phyloP scores from a whole-genome alignment of 2,888 invertebrate species.

The Thereva unica region DNA sequence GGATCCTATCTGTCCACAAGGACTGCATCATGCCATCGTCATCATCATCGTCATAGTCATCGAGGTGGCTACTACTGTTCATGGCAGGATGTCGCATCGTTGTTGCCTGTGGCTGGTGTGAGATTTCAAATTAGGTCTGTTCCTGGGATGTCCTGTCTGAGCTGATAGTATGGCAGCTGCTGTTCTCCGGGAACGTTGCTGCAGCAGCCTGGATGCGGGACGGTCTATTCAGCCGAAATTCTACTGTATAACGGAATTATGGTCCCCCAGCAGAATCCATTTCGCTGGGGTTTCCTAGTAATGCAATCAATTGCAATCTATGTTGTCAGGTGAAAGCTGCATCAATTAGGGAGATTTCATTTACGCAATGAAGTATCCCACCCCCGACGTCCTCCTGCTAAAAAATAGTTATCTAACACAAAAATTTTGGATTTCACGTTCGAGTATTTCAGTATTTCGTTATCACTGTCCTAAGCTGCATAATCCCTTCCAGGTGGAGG shows the following conservation, averaged over 20 bases:
- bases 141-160: not conserved
- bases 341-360: conserved; percentile 29
- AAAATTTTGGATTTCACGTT: conserved; percentile 6
- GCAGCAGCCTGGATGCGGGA: too few relatives aligned
- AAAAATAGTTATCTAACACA: not conserved
- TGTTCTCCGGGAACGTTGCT: too few relatives aligned
- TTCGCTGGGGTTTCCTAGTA: conserved; percentile 6
- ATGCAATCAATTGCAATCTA: conserved; percentile 24
- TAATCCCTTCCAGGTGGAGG: conserved; percentile 25
- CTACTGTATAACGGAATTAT: too few relatives aligned
- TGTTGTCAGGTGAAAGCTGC: conserved; percentile 19
- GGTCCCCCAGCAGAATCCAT: not conserved
- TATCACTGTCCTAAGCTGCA: conserved; percentile 41
- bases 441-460: too few relatives aligned
- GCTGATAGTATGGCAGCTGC: not conserved
- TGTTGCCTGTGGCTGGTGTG: conserved; percentile 3
- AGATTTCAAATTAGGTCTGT: conserved; percentile 27
- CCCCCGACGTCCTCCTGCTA: not conserved
- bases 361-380: conserved; percentile 6
- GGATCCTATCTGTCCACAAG: not conserved
- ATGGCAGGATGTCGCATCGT: conserved; percentile 27
- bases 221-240: too few relatives aligned
- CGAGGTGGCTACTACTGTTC: conserved; percentile 8
- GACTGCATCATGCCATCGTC: not conserved
- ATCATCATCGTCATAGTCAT: too few relatives aligned